A percentile compares a stretch with the other conserved stretches of the same genome.
phyloP scores from a whole-genome alignment of 1,140 invertebrate genomes.

The Chionoecetes opilio region DNA sequence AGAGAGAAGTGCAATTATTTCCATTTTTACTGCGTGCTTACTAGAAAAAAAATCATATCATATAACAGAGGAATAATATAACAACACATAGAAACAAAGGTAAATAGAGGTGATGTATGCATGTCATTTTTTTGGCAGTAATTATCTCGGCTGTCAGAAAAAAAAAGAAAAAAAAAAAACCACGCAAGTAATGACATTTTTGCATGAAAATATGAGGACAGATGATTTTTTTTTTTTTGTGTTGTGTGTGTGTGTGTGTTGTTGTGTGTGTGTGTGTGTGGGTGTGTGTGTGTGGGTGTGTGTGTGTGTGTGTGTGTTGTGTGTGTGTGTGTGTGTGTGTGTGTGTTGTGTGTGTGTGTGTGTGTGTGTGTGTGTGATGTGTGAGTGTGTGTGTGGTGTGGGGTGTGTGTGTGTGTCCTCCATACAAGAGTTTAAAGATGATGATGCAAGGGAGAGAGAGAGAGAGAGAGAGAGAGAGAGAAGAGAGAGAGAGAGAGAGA shows the following conservation, averaged over 20 bases:
- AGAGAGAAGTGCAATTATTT: no score
- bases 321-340: slow-evolving; percentile 35
- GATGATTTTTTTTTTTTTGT: no score
- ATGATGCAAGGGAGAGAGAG: neutral
- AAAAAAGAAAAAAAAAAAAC: no score
- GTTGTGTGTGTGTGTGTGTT: slow-evolving; percentile 37
- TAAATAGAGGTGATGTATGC: no score
- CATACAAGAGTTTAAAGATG: slow-evolving; percentile 24
- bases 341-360: slow-evolving; percentile 50
- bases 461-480: neutral
- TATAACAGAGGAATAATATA: no score
- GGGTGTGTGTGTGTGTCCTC: slow-evolving; percentile 45
- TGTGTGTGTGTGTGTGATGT: slow-evolving; percentile 35
- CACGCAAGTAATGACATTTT: no score
- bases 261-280: slow-evolving; percentile 41
- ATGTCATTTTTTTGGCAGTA: no score
- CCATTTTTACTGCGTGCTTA: no score
- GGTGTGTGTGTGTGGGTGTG: slow-evolving; percentile 30
- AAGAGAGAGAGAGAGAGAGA: neutral
- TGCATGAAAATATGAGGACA: no score
- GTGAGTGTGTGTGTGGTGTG: slow-evolving; percentile 40
- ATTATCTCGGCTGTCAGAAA: no score
- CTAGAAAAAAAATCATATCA: neutral
- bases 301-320: slow-evolving; percentile 33
- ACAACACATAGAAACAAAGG: no score